Evolutionary conservation across 2,113 vertebrate genomes (phyloP).

Genomic region (Petromus typicus): DNA sequence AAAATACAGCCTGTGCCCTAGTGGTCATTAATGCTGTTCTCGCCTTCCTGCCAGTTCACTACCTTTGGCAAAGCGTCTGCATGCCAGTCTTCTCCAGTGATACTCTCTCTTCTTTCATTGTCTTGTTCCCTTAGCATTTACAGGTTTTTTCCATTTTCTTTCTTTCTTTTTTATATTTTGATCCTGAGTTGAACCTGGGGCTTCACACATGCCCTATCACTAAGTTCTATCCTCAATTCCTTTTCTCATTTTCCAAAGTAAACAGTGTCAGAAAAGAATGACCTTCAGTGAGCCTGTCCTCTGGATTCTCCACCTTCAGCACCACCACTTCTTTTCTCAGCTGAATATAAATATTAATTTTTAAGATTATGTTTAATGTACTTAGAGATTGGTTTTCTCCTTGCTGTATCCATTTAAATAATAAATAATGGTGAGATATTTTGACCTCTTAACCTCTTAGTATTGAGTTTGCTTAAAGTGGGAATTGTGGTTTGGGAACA

Average conservation of each 20-base stretch:
- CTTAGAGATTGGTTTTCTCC: not conserved
- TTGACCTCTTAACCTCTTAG: not conserved
- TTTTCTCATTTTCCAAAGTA: slow-evolving; percentile 17
- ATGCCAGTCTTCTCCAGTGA: fast-evolving
- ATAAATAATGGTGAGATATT: not conserved
- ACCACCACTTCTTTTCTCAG: not conserved
- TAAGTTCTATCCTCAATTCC: not conserved
- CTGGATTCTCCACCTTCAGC: not conserved
- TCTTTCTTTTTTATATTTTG: not conserved
- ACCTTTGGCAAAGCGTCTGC: fast-evolving
- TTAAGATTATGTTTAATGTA: not conserved
- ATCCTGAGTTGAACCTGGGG: not conserved
- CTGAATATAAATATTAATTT: not conserved
- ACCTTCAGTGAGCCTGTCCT: not conserved
- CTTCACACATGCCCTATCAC: not conserved
- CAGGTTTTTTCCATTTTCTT: not conserved
- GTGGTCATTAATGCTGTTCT: not conserved
- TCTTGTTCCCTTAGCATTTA: not conserved
- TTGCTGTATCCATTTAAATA: not conserved
- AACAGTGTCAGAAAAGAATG: not conserved
- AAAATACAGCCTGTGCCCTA: not conserved
- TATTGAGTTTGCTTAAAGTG: not conserved
- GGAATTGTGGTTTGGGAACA: not conserved
- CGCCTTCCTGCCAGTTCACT: not conserved
- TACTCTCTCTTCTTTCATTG: not conserved